These are phyloP conservation scores for Pegoplata infirma DNA, from an alignment of 2,888 invertebrate genomes.

Conservation along the genomic window DNA sequence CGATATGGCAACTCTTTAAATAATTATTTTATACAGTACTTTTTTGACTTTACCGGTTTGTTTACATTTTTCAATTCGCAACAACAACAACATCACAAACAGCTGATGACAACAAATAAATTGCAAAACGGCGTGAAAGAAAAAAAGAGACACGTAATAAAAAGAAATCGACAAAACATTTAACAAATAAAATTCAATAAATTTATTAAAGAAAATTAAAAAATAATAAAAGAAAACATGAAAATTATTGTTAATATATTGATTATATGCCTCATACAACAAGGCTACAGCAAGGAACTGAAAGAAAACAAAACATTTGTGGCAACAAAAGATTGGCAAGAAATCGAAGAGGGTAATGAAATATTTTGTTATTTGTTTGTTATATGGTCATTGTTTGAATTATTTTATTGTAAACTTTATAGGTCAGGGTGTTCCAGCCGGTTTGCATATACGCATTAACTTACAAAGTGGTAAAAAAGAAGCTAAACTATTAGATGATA, in stretches of 20 bases:
- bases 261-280: slow-evolving; percentile 2
- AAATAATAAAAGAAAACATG: slow-evolving; percentile 39
- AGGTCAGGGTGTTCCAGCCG: slow-evolving; percentile 86
- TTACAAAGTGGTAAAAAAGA: slow-evolving; percentile 86
- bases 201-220: slow-evolving; percentile 30
- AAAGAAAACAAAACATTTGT: slow-evolving; percentile 79
- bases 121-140: not conserved
- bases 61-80: not conserved
- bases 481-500: slow-evolving; percentile 85
- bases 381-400: no score
- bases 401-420: no score
- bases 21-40: slow-evolving; percentile 35
- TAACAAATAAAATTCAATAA: not conserved
- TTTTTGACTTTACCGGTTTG: slow-evolving; percentile 11
- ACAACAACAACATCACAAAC: slow-evolving; percentile 6
- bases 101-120: slow-evolving; percentile 17
- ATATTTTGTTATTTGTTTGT: not conserved
- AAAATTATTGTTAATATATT: slow-evolving; percentile 22
- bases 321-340: slow-evolving; percentile 83
- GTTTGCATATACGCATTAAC: slow-evolving; percentile 87
- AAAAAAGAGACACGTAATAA: slow-evolving; percentile 52
- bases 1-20: not conserved
- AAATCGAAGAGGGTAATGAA: slow-evolving; percentile 79
- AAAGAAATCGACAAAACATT: not conserved
- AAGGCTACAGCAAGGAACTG: slow-evolving; percentile 34